These are phyloP conservation scores for Rhinolophus sinicus DNA, from an alignment of 2,113 vertebrate genomes.

Conservation along the genomic window DNA sequence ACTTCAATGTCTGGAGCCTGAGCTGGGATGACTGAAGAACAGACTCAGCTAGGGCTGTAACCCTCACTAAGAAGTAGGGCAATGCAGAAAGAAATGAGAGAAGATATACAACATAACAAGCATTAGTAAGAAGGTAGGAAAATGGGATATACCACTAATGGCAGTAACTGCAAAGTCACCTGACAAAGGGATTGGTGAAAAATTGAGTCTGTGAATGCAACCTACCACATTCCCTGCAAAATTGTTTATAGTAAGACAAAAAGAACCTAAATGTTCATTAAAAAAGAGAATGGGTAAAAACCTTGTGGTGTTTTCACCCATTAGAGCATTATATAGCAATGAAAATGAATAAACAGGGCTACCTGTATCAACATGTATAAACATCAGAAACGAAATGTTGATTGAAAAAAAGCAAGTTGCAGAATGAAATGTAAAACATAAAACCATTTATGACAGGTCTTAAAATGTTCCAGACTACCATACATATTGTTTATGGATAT, in stretches of 20 bases:
- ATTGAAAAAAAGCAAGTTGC: background rate
- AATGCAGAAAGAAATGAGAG: background rate
- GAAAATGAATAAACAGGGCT: background rate
- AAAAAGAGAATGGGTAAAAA: background rate
- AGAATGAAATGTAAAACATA: constrained; percentile 18
- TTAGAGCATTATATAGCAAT: background rate
- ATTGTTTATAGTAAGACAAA: background rate
- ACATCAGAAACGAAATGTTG: background rate
- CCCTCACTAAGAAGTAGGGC: background rate
- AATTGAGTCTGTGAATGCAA: background rate
- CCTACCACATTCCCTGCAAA: background rate
- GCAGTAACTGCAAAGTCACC: background rate
- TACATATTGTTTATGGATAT: background rate
- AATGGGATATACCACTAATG: background rate
- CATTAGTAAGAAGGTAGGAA: background rate
- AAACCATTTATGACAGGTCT: background rate
- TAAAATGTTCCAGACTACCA: background rate
- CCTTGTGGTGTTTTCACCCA: background rate
- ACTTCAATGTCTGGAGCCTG: background rate
- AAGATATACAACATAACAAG: background rate
- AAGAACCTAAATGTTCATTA: background rate
- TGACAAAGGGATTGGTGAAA: background rate
- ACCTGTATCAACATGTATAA: background rate
- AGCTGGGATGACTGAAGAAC: background rate
- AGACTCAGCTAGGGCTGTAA: background rate